Evolutionary conservation across 2,888 invertebrate species (phyloP), one percentile per base, ranked within the genome.

Genomic region (Hydrotaea cyrtoneurina): DNA sequence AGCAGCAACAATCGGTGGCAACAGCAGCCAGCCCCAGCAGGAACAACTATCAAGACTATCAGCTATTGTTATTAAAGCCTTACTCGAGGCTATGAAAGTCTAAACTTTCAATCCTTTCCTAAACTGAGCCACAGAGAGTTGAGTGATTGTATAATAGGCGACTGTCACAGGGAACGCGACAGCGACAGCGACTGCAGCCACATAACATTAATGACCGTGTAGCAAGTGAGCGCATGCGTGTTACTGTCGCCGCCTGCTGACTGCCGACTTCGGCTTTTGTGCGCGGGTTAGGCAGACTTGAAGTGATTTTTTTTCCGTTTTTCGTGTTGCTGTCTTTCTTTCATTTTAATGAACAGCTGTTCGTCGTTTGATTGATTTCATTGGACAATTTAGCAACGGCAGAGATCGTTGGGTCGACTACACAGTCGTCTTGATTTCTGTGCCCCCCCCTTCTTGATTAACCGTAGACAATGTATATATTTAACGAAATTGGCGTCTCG

Each of bases 81-180:
- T 71, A 64, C 80, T 81, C 78, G 78, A 53, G 82, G 81, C 80
- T 77, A 82, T 78, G 78, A 83, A 82, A 83, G 85, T 85, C 69
- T 77, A 66, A 72, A 78, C 81, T 81, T 85, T 79, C 85, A 85
- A 82, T 82, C 85, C 82, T 85, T 79, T 78, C 82, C 77, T 79
- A 82, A 86, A 80, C 78, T 80, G 23, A 62, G n/a, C n/a, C 10
- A 39, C 23, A 36, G 31, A 3, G 13, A 7, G 46, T 23, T 7
- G 59, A 3, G 43, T 23, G 69, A 69, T 69, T 69, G 69, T 69
- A 69, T 69, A 69, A 69, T 23, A 69, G 46, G 21, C 69, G 13
- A 36, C 23, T 31, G 53, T 7, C 31, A 7, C 31, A 31, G 7
- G n/a, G n/a, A n/a, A n/a, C n/a, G n/a, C 31, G 31, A 19, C 53